These are phyloP conservation scores for Tetragnatha versicolor DNA, from an alignment of 1,140 invertebrate species.

Conservation along the genomic window DNA sequence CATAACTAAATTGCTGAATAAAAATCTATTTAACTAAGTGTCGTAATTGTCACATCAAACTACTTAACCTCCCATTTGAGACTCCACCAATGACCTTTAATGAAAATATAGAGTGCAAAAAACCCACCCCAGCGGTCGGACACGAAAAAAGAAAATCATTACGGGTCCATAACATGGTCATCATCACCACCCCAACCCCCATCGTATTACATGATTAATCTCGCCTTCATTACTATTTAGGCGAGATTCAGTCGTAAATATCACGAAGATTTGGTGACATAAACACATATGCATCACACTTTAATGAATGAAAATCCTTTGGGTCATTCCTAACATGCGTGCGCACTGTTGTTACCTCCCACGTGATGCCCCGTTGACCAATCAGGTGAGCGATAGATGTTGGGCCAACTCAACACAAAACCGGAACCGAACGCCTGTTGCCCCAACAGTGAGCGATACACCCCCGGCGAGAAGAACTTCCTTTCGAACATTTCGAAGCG, in stretches of 20 bases:
- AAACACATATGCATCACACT: constrained; percentile 7
- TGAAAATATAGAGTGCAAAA: too few species aligned
- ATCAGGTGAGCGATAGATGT: constrained; percentile 18
- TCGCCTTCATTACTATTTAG: too few species aligned
- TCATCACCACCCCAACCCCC: too few species aligned
- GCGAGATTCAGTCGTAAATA: constrained; percentile 5
- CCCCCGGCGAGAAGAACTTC: neutral
- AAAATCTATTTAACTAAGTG: too few species aligned
- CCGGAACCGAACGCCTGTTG: constrained; percentile 40
- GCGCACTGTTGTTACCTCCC: constrained; percentile 12
- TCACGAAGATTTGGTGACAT: neutral
- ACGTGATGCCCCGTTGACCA: constrained; percentile 24
- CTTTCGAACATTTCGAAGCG: neutral
- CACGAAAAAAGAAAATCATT: too few species aligned
- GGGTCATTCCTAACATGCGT: neutral
- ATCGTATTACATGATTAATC: too few species aligned
- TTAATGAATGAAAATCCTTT: constrained; percentile 33
- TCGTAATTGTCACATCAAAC: too few species aligned
- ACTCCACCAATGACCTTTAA: too few species aligned
- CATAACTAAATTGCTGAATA: too few species aligned
- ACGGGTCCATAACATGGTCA: too few species aligned
- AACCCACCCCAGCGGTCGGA: too few species aligned
- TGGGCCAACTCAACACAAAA: constrained; percentile 34
- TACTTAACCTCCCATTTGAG: too few species aligned
- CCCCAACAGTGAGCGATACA: constrained; percentile 1